Percentiles rank a stretch among this genome's conserved stretches.
These are phyloP conservation scores for Microtus oregoni DNA, from an alignment of 2,113 vertebrate species.

Conservation along the genomic window DNA sequence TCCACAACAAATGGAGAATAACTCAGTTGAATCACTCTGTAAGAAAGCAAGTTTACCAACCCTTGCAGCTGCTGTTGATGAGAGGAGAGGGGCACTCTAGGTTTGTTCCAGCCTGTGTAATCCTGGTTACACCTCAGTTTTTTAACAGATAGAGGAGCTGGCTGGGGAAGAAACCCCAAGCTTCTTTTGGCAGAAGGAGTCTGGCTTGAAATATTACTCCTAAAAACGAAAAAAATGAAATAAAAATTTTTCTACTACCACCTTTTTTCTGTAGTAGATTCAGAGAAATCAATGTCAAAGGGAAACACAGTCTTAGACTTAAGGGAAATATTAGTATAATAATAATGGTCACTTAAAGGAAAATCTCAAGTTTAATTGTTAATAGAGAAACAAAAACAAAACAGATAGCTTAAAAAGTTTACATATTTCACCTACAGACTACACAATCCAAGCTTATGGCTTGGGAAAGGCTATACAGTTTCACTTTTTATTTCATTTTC, in stretches of 20 bases:
- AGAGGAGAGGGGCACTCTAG: constrained; percentile 90
- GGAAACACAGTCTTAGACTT: constrained; percentile 20
- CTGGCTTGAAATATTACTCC: constrained; percentile 89
- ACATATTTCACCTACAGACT: neutral
- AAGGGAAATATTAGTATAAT: constrained; percentile 7
- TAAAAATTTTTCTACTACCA: neutral
- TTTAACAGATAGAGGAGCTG: constrained; percentile 94
- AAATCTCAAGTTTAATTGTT: neutral
- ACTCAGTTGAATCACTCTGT: constrained; percentile 12
- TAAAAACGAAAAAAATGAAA: constrained; percentile 76
- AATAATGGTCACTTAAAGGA: neutral
- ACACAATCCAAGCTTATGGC: constrained; percentile 13
- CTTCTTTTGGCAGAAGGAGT: constrained; percentile 93
- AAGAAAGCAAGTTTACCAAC: constrained; percentile 84
- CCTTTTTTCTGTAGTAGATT: neutral
- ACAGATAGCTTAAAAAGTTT: neutral
- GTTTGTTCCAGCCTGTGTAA: constrained; percentile 98
- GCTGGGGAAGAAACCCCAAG: constrained; percentile 94
- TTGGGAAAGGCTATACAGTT: constrained; percentile 1
- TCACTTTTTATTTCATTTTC: constrained; percentile 18
- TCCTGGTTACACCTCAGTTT: constrained; percentile 94
- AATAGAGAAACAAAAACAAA: neutral
- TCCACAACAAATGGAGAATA: neutral
- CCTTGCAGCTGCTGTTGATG: constrained; percentile 96
- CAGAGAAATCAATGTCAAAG: neutral